Evolutionary conservation across 1,140 invertebrate genomes (phyloP), one percentile per base, ranked within the genome.

Genomic region (Drosophila ohnishii): DNA sequence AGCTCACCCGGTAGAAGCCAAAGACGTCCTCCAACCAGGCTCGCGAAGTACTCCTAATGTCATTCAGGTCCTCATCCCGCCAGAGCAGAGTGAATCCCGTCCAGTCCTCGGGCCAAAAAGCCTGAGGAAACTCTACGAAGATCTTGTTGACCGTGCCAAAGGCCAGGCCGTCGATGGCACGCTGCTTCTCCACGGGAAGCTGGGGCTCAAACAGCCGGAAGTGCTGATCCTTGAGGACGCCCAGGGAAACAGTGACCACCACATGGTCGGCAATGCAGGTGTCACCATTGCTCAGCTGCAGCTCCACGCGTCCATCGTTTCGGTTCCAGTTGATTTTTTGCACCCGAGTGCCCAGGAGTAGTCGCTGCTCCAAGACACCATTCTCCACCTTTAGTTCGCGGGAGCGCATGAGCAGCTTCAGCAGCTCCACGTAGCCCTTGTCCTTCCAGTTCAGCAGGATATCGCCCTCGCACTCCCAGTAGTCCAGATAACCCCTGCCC

Each of bases 81-180:
- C 94, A 95, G 22, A 95, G 60, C 42, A 94, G 85, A 28, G 90
- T 92, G 70, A 92, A 94, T 30, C 91, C 92, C 64, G 90, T 91
- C 58, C 78, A 91, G 59, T 92, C 89, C 40, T 94, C 90, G 0
- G 94, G 93, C 95, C 95, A 96, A 95, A 96, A 96, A 35, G 92
- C 92, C 40, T 93, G 80, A 0, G 93, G 91, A 75, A 96, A 96
- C 87, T 95, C 93, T 14, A 96, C 87, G 78, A 95, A 97, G 42
- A 98, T 94, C 92, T 97, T 97, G 86, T 96, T 94, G 1, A 96
- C 93, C 0, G 94, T 94, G 22, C 95, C 96, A 74, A 96, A 94
- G 11, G 94, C 94, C 25, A 97, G 82, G 6, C 93, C 93, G 88
- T 95, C 92, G 16, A 96, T 95, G 0, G 94, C 92, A 22, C 93